Conservation (phyloP, 2,797 vertebrate species). For the Myiotriccus ornatus region DNA sequence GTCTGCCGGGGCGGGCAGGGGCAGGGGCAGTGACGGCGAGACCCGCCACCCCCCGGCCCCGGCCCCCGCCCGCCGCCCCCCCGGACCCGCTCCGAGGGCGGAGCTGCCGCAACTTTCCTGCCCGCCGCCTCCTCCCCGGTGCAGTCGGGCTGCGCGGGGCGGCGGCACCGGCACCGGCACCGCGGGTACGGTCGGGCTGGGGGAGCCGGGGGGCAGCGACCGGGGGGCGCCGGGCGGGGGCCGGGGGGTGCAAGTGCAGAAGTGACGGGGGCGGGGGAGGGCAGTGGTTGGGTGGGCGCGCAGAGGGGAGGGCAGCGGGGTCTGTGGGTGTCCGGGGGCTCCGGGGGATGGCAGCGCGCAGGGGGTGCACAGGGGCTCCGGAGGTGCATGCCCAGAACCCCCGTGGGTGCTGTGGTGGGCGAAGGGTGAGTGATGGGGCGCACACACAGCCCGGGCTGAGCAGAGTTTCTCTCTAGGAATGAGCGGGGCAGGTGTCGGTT, state of each 20-base stretch:
- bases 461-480: background rate
- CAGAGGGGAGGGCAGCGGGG: background rate
- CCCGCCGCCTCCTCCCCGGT: slow-evolving; percentile 29
- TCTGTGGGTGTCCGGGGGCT: background rate
- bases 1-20: background rate
- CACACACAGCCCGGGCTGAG: background rate
- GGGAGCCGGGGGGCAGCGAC: background rate
- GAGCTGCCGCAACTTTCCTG: slow-evolving; percentile 49
- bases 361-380: fast-evolving
- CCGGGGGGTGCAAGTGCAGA: background rate
- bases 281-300: background rate
- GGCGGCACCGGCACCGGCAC: slow-evolving; percentile 32
- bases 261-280: background rate
- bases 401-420: background rate
- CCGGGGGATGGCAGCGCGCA: background rate
- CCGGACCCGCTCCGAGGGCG: slow-evolving; percentile 20
- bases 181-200: background rate
- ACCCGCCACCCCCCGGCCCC: background rate
- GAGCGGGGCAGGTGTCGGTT: background rate
- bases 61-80: background rate
- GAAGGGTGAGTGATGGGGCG: background rate
- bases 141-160: background rate
- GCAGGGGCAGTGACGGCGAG: background rate
- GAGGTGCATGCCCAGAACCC: background rate
- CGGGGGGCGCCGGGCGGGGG: background rate